A percentile compares a stretch with the other conserved stretches of the same genome.
Evolutionary conservation across 2,797 vertebrate species (phyloP).

Genomic region (Cossypha heuglini): DNA sequence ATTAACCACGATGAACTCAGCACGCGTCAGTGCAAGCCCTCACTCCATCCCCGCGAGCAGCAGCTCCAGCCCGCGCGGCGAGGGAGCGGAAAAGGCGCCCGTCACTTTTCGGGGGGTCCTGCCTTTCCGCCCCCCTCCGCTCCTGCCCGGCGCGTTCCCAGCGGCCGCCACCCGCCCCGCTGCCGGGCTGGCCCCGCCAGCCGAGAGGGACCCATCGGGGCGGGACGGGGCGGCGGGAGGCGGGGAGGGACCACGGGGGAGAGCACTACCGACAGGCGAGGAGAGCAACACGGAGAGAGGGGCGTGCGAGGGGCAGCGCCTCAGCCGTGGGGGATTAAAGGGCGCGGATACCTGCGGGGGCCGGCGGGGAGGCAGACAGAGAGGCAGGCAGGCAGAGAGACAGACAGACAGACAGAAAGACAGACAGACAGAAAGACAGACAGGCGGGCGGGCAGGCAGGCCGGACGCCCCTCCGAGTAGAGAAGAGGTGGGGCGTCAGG

Average conservation of each 20-base stretch:
- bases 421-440: no score
- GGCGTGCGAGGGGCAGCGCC: constrained; percentile 32
- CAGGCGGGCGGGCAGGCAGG: neutral
- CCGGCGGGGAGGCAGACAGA: neutral
- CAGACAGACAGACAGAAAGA: no score
- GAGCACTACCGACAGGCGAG: neutral
- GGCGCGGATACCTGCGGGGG: constrained; percentile 74
- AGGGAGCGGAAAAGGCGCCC: neutral
- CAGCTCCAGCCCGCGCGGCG: neutral
- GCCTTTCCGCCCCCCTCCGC: neutral
- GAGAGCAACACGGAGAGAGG: neutral
- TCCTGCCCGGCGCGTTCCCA: neutral
- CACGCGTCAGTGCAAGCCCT: neutral
- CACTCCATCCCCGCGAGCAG: neutral
- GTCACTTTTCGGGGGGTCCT: neutral
- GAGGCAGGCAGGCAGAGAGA: neutral
- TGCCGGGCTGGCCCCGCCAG: neutral
- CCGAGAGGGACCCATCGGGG: neutral
- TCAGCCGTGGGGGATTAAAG: constrained; percentile 63
- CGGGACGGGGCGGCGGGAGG: constrained; percentile 70
- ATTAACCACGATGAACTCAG: neutral
- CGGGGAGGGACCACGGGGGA: neutral
- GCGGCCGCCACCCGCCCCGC: neutral
- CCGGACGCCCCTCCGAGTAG: constrained; percentile 65
- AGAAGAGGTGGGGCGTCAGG: constrained; percentile 24